Evolutionary conservation across 2,797 vertebrate species (phyloP), one percentile per base, ranked within the genome.

Genomic region (Tolypeutes matacus): DNA sequence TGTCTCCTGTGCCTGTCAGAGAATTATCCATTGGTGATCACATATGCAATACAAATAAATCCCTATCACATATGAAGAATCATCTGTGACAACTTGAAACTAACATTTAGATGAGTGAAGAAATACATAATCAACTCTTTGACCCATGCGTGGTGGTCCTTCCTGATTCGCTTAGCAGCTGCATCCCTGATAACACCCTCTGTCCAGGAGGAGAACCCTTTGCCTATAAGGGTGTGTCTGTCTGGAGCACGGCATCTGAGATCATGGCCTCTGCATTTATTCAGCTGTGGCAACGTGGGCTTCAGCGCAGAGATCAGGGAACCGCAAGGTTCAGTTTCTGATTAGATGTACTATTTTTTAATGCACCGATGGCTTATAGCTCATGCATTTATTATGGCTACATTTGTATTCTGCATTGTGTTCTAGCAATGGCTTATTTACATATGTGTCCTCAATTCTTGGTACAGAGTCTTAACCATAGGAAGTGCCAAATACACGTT

Each of bases 21-120:
- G 65, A 92, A 39, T 82, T 89, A 65, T 65, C 39, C 20, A 0
- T 7, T 31, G 29, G 29, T 12, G 17, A 58, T 67, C 69, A 56
- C 7, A 31, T 81, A 84, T n/a, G 20, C 77, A 86, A 4, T 10
- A 64, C 21, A 76, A 34, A 73, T 58, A 91, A 83, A 86, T 86
- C 60, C 65, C 58, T 93, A 96, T 89, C 31, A 7, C 36, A 56
- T 64, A 8, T 31, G 75, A 93, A 80, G 49, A 94, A 89, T 92
- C 34, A 65, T 81, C 86, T 95, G 81, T 90, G 85, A 96, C 82
- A 94, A 29, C 53, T 96, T 92, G 95, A 70, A 93, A 81, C 65
- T 58, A 78, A 88, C n/a, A 80, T 73, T 90, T 69, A 34, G 65
- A 86, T 80, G 65, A 88, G 31, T 1, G 29, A 94, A 96, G 82